Evolutionary conservation across 2,797 vertebrate species (phyloP).

Genomic region (Jordanella pulchra): DNA sequence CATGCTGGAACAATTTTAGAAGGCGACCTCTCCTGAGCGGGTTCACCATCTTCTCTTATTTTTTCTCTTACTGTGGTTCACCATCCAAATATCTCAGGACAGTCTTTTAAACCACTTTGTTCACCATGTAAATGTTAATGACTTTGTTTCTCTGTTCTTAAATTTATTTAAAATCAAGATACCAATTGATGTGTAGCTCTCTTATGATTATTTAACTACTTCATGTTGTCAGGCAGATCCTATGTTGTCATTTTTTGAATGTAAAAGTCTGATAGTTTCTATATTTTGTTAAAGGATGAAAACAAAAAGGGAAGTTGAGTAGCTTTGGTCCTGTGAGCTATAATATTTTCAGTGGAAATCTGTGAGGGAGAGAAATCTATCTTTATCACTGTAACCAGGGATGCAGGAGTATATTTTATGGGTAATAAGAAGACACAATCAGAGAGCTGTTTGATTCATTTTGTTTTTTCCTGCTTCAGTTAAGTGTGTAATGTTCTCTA

Average conservation of each 20-base stretch:
- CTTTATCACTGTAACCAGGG: neutral
- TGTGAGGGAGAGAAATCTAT: neutral
- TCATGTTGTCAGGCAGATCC: neutral
- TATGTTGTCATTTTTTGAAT: neutral
- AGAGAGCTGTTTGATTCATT: conserved; percentile 1
- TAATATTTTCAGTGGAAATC: neutral
- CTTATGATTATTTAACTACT: neutral
- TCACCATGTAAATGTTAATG: neutral
- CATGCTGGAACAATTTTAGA: neutral
- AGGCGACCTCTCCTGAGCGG: neutral
- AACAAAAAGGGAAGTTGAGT: neutral
- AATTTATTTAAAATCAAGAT: neutral
- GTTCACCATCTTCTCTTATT: neutral
- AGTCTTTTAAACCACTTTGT: neutral
- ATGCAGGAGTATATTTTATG: neutral
- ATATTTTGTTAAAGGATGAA: neutral
- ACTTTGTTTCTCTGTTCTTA: neutral
- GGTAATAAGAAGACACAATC: conserved; percentile 12
- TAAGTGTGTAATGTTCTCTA: conserved; percentile 8
- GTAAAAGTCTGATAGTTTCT: neutral
- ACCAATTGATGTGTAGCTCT: neutral
- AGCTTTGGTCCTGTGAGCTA: too few relatives aligned
- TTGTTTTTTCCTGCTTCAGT: conserved; percentile 1
- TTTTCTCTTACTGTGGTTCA: neutral
- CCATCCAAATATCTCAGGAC: neutral